phyloP scores from a whole-genome alignment of 2,888 invertebrate genomes.

The Thymelicus sylvestris region DNA sequence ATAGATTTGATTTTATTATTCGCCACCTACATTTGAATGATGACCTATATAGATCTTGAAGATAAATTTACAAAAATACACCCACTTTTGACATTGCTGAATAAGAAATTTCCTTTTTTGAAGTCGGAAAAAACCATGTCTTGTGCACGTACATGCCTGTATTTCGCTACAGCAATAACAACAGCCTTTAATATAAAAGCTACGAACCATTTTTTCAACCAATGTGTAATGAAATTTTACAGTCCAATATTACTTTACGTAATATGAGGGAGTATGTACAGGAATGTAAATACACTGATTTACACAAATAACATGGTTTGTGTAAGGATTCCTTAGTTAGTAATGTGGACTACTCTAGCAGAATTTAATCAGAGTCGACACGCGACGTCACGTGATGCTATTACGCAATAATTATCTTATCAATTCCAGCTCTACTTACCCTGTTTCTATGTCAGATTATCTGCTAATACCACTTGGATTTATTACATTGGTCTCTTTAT shows the following conservation, averaged over 20 bases:
- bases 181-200: neutral
- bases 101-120: no score
- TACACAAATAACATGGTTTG: slow-evolving; percentile 10
- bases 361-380: slow-evolving; percentile 58
- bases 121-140: no score
- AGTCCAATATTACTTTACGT: neutral
- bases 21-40: no score
- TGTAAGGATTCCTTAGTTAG: slow-evolving; percentile 46
- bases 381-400: slow-evolving; percentile 51
- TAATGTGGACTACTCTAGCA: slow-evolving; percentile 52
- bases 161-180: neutral
- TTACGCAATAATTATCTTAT: slow-evolving; percentile 42
- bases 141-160: no score
- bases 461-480: neutral
- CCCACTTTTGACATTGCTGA: no score
- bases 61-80: no score
- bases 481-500: neutral
- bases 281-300: slow-evolving; percentile 8
- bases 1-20: no score
- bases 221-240: slow-evolving; percentile 6
- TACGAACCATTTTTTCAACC: neutral
- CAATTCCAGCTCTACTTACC: neutral
- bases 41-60: no score
- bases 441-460: neutral
- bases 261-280: neutral